Base-by-base conservation (phyloP, 2,888 invertebrate species). In the Rhagium mordax region DNA sequence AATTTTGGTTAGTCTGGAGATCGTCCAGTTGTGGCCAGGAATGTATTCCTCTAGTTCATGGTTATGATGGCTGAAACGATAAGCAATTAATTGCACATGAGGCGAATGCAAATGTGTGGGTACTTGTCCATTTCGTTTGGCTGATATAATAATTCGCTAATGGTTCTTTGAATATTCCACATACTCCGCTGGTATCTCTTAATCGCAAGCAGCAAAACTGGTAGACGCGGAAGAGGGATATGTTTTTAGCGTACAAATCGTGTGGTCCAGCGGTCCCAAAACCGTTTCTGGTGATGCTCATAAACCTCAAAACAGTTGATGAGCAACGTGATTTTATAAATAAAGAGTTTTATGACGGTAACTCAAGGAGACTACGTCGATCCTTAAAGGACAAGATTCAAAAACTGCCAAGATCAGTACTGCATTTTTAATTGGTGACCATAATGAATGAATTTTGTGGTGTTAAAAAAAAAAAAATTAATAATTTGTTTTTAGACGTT, bases 1-100 rank as follows among this genome's bases (percentile, higher is more conserved):
- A 82, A 83, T 83, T 81, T 83, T 74, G 79, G 80, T 79, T 81
- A 81, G 81, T 81, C 80, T 75, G 74, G 67, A 71, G 76, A 81
- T 81, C 78, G 75, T 71, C 74, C 72, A 71, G 68, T 65, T 70
- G 75, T 70, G 65, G 64, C 27, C 57, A 65, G 16, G 48, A 61
- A 67, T 59, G 66, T 48, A 20, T 67, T 33, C 47, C 61, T 53
- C 57, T 48, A 33, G 53, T 75, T 75, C 72, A 60, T 47, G 71
- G 67, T 74, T 76, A 71, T 70, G 74, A 78, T 76, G 62, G 55
- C 57, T 55, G 24, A 27, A 53, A 13, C 15, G 67, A 74, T 74
- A 74, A 67, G 62, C 48, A 57, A 62, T 72, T 72, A 55, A 66
- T 55, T 72, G 60, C 57, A 51, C 53, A 33, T 18, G 64, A 48